Percentiles rank a stretch among this genome's conserved stretches.
Conservation (phyloP, 2,888 invertebrate species). For the Acleris sparsana region DNA sequence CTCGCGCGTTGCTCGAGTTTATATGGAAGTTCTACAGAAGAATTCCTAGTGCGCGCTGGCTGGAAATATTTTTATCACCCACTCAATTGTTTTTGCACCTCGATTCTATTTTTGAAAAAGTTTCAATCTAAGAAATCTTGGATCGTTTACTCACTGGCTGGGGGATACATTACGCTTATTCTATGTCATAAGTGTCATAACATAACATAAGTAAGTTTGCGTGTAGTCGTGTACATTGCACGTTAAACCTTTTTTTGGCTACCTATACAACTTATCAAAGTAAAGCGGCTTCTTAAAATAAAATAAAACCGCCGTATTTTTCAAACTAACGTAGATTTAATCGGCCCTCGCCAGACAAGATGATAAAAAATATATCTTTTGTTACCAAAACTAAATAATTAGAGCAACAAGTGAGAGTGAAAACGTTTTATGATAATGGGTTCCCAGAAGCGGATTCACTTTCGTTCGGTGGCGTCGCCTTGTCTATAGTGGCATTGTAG, state of each 20-base stretch:
- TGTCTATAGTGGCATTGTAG: constrained; percentile 42
- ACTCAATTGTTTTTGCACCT: constrained; percentile 33
- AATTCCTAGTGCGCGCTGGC: constrained; percentile 40
- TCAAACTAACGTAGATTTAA: too few relatives aligned
- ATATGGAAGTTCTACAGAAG: constrained; percentile 35
- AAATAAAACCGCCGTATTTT: too few relatives aligned
- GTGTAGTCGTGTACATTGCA: too few relatives aligned
- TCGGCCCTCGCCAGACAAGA: too few relatives aligned
- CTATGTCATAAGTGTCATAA: too few relatives aligned
- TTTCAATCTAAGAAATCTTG: not conserved
- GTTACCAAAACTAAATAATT: constrained; percentile 27
- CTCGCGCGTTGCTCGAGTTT: not conserved
- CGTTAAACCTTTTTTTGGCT: too few relatives aligned
- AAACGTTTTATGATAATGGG: constrained; percentile 26
- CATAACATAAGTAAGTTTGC: too few relatives aligned
- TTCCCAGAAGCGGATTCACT: constrained; percentile 43
- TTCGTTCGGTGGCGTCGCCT: constrained; percentile 42
- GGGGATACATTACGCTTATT: too few relatives aligned
- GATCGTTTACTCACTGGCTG: too few relatives aligned
- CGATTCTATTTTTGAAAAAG: constrained; percentile 14
- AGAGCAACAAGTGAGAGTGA: constrained; percentile 33
- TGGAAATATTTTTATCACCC: constrained; percentile 34
- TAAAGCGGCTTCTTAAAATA: too few relatives aligned
- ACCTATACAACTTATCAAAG: too few relatives aligned
- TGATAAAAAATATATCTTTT: constrained; percentile 5